Conservation (phyloP, 2,888 invertebrate genomes). For the Amiota minor region DNA sequence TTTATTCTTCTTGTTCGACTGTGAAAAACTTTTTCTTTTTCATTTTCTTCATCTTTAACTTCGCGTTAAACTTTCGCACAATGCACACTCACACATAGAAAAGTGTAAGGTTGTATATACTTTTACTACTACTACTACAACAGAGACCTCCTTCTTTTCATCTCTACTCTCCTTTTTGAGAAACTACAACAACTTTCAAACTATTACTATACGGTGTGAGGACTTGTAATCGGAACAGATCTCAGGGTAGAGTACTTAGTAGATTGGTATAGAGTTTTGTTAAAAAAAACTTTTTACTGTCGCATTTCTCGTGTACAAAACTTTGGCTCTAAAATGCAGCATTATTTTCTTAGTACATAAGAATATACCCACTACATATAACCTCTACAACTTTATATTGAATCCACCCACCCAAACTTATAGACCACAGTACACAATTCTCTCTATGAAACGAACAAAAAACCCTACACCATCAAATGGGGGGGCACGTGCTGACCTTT, state of each 20-base stretch:
- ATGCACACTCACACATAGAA: not conserved
- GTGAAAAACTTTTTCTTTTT: conserved; percentile 41
- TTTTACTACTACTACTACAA: not conserved
- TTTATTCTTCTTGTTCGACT: not conserved
- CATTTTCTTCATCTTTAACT: not conserved
- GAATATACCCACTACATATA: not conserved
- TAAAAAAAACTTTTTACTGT: conserved; percentile 62
- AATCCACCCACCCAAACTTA: conserved; percentile 11
- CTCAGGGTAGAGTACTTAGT: not conserved
- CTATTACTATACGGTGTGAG: not conserved
- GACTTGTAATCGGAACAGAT: not conserved
- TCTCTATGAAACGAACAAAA: too few species aligned
- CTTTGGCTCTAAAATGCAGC: conserved; percentile 59
- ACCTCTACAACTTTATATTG: not conserved
- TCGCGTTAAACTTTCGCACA: conserved; percentile 25
- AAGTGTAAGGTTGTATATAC: conserved; percentile 20
- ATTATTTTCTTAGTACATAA: not conserved
- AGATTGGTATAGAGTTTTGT: conserved; percentile 7
- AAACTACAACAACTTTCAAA: not conserved
- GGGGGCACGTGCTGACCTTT: too few species aligned
- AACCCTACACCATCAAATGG: too few species aligned
- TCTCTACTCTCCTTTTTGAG: not conserved
- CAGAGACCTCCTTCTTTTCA: too few species aligned
- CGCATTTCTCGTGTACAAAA: conserved; percentile 55
- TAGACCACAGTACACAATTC: too few species aligned